phyloP scores from a whole-genome alignment of 1,140 invertebrate genomes.

The Chymomyza costata region DNA sequence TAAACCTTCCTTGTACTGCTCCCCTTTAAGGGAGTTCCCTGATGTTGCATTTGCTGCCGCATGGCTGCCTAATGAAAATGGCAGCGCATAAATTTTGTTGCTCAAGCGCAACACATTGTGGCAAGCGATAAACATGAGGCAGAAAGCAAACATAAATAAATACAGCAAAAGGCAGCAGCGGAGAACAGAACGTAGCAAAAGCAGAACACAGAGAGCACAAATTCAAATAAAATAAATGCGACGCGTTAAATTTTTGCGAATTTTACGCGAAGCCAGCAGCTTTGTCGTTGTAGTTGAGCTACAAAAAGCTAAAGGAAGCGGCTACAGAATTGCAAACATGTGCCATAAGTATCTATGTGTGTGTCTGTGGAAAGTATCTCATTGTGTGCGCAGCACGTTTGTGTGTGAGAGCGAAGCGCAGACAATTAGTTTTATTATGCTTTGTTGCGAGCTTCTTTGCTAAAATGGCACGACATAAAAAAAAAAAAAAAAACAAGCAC shows the following conservation, averaged over 20 bases:
- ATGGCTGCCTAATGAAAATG: constrained; percentile 32
- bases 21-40: too few relatives aligned
- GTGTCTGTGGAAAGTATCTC: too few relatives aligned
- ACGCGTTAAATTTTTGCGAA: constrained; percentile 39
- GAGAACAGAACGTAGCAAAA: neutral
- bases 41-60: neutral
- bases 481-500: constrained; percentile 38
- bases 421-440: constrained; percentile 74
- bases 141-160: neutral
- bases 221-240: constrained; percentile 49
- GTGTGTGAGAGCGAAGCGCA: constrained; percentile 68
- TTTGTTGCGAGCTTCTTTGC: constrained; percentile 73
- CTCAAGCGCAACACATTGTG: constrained; percentile 49
- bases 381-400: constrained; percentile 31
- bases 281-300: constrained; percentile 34
- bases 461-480: constrained; percentile 73
- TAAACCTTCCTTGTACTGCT: too few relatives aligned
- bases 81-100: constrained; percentile 57
- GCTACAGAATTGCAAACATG: constrained; percentile 61
- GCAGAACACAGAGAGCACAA: constrained; percentile 15
- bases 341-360: constrained; percentile 9
- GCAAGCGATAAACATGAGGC: constrained; percentile 11
- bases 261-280: constrained; percentile 30
- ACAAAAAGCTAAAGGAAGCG: constrained; percentile 38
- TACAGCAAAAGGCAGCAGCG: neutral